A percentile compares a stretch with the other conserved stretches of the same genome.
These are phyloP conservation scores for Helicoverpa assulta DNA, from an alignment of 2,888 invertebrate species.

Conservation along the genomic window DNA sequence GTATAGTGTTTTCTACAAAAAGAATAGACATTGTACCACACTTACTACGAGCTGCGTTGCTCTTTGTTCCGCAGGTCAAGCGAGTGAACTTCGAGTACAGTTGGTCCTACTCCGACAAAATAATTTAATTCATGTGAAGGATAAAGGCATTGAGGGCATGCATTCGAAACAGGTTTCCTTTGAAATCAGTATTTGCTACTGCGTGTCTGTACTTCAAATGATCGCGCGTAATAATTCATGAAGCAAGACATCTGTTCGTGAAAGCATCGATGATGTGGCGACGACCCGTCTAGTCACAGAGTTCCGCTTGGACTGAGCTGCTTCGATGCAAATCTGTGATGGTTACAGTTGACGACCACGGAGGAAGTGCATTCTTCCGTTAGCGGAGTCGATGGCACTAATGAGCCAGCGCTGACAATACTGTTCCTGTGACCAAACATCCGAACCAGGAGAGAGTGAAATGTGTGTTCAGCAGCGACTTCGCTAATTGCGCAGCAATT, in stretches of 20 bases:
- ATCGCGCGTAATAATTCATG: constrained; percentile 59
- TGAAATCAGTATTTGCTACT: constrained; percentile 50
- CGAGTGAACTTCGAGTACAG: constrained; percentile 25
- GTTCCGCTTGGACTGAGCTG: constrained; percentile 56
- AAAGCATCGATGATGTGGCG: constrained; percentile 51
- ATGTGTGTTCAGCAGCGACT: constrained; percentile 73
- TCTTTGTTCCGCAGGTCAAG: constrained; percentile 46
- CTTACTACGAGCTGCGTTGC: constrained; percentile 31
- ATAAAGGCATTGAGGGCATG: constrained; percentile 48
- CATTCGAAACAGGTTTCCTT: constrained; percentile 55
- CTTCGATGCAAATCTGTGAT: constrained; percentile 58
- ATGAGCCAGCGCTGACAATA: constrained; percentile 45
- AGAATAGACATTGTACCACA: constrained; percentile 22
- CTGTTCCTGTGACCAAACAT: constrained; percentile 27
- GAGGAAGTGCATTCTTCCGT: constrained; percentile 67
- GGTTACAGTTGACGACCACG: constrained; percentile 53
- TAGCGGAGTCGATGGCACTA: constrained; percentile 47
- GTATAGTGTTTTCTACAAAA: constrained; percentile 3
- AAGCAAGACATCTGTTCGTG: constrained; percentile 53
- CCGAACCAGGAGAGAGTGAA: constrained; percentile 81
- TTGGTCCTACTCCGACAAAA: constrained; percentile 43
- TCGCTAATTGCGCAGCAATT: constrained; percentile 85
- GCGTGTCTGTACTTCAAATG: constrained; percentile 51
- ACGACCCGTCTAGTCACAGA: constrained; percentile 46
- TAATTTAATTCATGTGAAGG: constrained; percentile 48